Base-by-base conservation (phyloP, 2,888 invertebrate species). In the Zeuzera pyrina region DNA sequence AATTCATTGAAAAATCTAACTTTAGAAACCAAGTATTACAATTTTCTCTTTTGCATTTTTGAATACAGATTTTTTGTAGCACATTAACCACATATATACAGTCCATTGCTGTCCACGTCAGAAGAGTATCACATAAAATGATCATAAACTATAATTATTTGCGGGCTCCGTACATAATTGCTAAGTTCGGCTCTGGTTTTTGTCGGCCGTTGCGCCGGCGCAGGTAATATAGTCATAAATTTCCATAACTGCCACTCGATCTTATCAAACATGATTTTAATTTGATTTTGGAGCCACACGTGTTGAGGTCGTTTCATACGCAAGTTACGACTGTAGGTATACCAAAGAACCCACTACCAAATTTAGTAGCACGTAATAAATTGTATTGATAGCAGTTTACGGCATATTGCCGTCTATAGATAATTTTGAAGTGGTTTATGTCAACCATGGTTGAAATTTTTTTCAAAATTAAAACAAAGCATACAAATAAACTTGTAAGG, bases 201-300 rank as follows among this genome's bases (percentile, higher is more conserved):
- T 73, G 72, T 73, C 68, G 68, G 70, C 45, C 53, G 57, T 63
- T 77, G 81, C 78, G 77, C 71, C 58, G 52, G 76, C 74, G 76
- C 81, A 81, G 79, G 81, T 83, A 83, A 83, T 83, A 83, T 81
- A 83, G 83, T 81, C 83, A 83, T 81, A 83, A 83, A 83, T 83
- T 81, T 79, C 76, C 79, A 81, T 83, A 83, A 81, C 81, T 76
- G 78, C 79, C 81, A 79, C 71, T 78, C 78, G 83, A 83, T 83
- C 76, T 81, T 83, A 83, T 83, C 81, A 78, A 79, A 78, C 77
- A 79, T 77, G 79, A 78, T 79, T 83, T 83, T 81, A 83, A 83
- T 83, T 83, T 81, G 83, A 81, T 83, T 81, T 77, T 51, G 70
- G 73, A 77, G 53, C 81, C 81, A 77, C 81, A 81, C 79, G 79